Evolutionary conservation across 2,113 vertebrate species (phyloP), one percentile per base, ranked within the genome.

Genomic region (Noctilio leporinus): DNA sequence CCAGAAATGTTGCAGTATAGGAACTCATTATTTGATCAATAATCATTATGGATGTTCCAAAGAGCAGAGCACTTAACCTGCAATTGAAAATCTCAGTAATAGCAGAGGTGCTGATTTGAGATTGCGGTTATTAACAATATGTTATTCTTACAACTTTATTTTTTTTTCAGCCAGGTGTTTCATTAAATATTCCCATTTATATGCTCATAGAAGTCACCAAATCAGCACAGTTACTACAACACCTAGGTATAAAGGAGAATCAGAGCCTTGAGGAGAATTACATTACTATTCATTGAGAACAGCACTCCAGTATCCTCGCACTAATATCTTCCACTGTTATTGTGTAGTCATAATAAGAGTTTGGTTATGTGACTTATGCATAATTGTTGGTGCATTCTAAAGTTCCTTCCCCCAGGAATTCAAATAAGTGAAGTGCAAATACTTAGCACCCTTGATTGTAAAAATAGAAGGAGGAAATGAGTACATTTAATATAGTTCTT

Each of bases 101-200:
- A 51, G 84, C 19, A 75, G 73, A 93, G 91, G 59, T 51, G 47
- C 33, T 3, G 24, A 33, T 73, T 55, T 40, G 89, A 96, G 76
- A 78, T 72, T 59, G 64, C 40, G 43, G 75, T 70, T 96, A 69
- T 89, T 80, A 89, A 86, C 91, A 83, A 24, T 94, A 49, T 94
- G 55, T 89, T 82, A 89, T 69, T 26, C 22, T 80, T 59, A 69
- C 0, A 0, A n/a, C 85, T 95, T 93, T 43, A 16, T 89, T 2
- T 95, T 75, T 73, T 96, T 55, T 95, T 88, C 14, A 94, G 92
- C 22, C 22, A 53, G 87, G 40, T 96, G 35, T 97, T 97, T 88
- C 96, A 87, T 88, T 51, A 93, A 80, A 17, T 91, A 40, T 65
- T 91, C 80, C 96, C 93, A 70, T 33, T 90, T 75, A n/a, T 81